Evolutionary conservation across 2,888 invertebrate species (phyloP).

Genomic region (Halictus quadricinctus): DNA sequence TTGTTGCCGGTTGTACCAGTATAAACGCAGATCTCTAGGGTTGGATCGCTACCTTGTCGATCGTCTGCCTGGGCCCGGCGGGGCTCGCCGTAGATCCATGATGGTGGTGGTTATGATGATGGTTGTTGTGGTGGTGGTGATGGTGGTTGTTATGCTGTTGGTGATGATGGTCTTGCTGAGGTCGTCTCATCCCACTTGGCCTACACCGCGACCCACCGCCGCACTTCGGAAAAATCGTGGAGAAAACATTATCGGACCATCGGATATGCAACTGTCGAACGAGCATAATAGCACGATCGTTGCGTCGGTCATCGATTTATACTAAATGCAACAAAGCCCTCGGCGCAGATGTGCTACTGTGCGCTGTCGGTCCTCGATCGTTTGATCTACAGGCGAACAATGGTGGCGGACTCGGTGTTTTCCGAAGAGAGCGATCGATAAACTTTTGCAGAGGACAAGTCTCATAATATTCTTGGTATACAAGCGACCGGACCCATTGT

Average conservation of each 20-base stretch:
- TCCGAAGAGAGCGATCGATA: conserved; percentile 14
- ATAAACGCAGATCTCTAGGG: neutral
- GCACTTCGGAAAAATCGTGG: conserved; percentile 72
- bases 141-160: conserved; percentile 66
- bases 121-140: conserved; percentile 67
- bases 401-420: neutral
- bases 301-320: neutral
- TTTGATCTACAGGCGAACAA: conserved; percentile 25
- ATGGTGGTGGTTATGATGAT: conserved; percentile 68
- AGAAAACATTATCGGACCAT: conserved; percentile 18
- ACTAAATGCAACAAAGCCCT: neutral
- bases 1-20: neutral
- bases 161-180: conserved; percentile 80
- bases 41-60: conserved; percentile 74
- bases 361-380: conserved; percentile 1
- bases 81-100: conserved; percentile 76
- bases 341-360: neutral
- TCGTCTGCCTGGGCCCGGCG: conserved; percentile 74
- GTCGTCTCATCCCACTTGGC: conserved; percentile 82
- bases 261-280: neutral
- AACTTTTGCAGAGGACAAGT: conserved; percentile 2
- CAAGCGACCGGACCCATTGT: conserved; percentile 4
- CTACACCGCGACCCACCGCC: conserved; percentile 82
- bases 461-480: conserved; percentile 16
- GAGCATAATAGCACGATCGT: neutral